Evolutionary conservation across 1,140 invertebrate genomes (phyloP).

Genomic region (Drosophila grimshawi): DNA sequence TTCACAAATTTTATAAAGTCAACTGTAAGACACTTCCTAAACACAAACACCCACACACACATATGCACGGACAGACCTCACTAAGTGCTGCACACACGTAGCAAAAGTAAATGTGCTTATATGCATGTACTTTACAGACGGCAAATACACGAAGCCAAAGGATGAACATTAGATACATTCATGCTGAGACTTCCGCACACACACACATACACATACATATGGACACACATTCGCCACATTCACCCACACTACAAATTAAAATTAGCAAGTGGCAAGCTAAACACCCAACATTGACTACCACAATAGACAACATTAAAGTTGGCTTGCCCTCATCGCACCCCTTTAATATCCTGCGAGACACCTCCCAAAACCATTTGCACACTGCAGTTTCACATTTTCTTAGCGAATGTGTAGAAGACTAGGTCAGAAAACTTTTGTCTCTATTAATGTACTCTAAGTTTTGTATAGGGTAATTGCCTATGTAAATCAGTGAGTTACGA

Average conservation of each 20-base stretch:
- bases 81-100: constrained; percentile 79
- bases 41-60: constrained; percentile 18
- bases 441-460: too few relatives aligned
- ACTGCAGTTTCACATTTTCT: constrained; percentile 24
- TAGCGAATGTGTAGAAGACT: neutral
- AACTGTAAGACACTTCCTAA: constrained; percentile 50
- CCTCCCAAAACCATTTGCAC: constrained; percentile 1
- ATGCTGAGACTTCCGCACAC: constrained; percentile 68
- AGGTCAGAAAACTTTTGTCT: neutral
- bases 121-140: constrained; percentile 51
- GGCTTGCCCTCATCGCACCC: constrained; percentile 47
- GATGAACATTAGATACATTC: constrained; percentile 82
- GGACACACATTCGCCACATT: neutral
- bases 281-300: constrained; percentile 78
- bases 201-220: constrained; percentile 19
- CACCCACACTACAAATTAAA: constrained; percentile 20
- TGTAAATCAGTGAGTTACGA: too few relatives aligned
- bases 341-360: constrained; percentile 15
- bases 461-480: too few relatives aligned
- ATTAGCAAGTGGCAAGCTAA: constrained; percentile 74
- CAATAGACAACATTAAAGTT: constrained; percentile 80
- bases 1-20: constrained; percentile 82
- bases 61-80: constrained; percentile 36
- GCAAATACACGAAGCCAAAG: constrained; percentile 69
- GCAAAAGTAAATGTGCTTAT: constrained; percentile 76